phyloP scores from a whole-genome alignment of 2,113 vertebrate species.

The Onychorhynchus coronatus region DNA sequence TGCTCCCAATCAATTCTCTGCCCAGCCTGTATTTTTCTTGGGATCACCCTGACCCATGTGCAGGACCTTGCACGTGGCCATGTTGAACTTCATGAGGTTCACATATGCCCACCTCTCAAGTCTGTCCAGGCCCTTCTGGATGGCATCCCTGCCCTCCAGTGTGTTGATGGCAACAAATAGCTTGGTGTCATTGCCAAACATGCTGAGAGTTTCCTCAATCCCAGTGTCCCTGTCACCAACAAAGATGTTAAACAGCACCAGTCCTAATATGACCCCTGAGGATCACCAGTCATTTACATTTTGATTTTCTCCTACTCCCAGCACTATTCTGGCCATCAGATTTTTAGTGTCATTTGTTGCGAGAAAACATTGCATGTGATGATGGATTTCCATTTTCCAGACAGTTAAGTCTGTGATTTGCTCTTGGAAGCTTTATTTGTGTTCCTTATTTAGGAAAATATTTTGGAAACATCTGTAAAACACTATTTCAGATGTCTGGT shows the following conservation, averaged over 20 bases:
- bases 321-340: neutral
- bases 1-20: neutral
- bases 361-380: neutral
- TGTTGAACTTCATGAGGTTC: neutral
- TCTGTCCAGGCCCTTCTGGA: neutral
- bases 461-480: conserved; percentile 38
- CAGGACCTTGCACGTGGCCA: neutral
- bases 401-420: neutral
- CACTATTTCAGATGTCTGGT: neutral
- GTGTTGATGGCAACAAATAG: accelerated
- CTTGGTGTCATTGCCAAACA: neutral
- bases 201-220: neutral
- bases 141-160: neutral
- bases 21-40: neutral
- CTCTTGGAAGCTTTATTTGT: neutral
- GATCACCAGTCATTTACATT: neutral
- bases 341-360: neutral
- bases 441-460: neutral
- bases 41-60: neutral
- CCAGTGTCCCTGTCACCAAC: neutral
- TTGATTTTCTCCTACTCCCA: neutral
- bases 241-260: neutral
- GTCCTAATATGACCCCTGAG: neutral
- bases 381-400: neutral
- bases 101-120: too few species aligned